Percentiles rank a stretch among this genome's conserved stretches.
Evolutionary conservation across 2,113 vertebrate species (phyloP).

Genomic region (Dryoscopus gambensis): DNA sequence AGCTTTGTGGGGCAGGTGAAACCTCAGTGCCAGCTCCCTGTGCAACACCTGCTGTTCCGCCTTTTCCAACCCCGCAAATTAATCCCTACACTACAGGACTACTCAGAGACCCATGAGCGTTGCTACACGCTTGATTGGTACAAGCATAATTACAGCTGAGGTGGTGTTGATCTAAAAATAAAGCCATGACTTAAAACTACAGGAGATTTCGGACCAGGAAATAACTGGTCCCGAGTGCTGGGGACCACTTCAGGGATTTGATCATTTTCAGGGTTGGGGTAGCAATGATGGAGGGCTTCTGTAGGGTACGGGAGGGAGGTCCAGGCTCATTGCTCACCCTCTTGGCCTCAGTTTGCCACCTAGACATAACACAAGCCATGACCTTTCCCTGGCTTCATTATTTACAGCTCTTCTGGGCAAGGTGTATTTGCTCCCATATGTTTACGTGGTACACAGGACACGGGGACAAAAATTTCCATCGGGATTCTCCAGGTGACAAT

Average conservation of each 20-base stretch:
- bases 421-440: neutral
- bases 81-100: neutral
- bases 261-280: neutral
- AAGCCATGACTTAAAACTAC: neutral
- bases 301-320: neutral
- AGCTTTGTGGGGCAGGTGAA: neutral
- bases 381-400: neutral
- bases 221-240: neutral
- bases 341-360: neutral
- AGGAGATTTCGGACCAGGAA: neutral
- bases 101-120: neutral
- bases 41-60: conserved; percentile 8
- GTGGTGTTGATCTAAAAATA: conserved; percentile 56
- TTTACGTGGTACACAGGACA: neutral
- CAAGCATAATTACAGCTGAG: conserved; percentile 18
- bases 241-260: neutral
- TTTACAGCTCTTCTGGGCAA: neutral
- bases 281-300: neutral
- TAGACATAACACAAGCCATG: neutral
- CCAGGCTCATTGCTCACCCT: neutral
- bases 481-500: neutral
- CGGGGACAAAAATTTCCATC: neutral
- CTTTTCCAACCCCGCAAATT: conserved; percentile 11
- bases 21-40: neutral
- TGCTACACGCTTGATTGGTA: conserved; percentile 25